Evolutionary conservation across 2,888 invertebrate species (phyloP).

Genomic region (Oligia strigilis): DNA sequence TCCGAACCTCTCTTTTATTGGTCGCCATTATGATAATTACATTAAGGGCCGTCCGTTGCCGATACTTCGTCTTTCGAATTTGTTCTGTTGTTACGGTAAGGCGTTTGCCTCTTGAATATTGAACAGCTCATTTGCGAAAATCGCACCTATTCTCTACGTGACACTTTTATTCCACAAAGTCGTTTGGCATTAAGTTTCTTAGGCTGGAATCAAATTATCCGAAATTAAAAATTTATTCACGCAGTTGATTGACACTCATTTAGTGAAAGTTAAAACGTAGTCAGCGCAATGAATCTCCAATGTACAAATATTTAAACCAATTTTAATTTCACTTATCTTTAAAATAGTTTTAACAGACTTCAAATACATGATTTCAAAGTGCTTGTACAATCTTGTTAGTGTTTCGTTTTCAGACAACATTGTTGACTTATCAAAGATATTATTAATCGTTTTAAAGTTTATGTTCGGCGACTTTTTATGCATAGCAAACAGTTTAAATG

Average conservation of each 20-base stretch:
- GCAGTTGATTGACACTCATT: slow-evolving; percentile 65
- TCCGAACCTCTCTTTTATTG: slow-evolving; percentile 89
- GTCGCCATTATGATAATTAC: slow-evolving; percentile 90
- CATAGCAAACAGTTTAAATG: slow-evolving; percentile 25
- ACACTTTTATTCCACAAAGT: slow-evolving; percentile 82
- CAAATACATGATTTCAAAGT: slow-evolving; percentile 49
- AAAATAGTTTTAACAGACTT: slow-evolving; percentile 37
- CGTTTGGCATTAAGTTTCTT: slow-evolving; percentile 70
- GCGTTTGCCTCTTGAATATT: slow-evolving; percentile 88
- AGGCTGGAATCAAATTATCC: slow-evolving; percentile 72
- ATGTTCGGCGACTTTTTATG: slow-evolving; percentile 15
- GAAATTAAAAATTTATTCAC: slow-evolving; percentile 76
- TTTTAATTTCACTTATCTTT: slow-evolving; percentile 46
- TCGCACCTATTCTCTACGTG: slow-evolving; percentile 89
- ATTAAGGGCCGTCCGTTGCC: slow-evolving; percentile 87
- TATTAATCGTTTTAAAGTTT: slow-evolving; percentile 30
- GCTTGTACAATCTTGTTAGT: slow-evolving; percentile 50
- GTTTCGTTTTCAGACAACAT: slow-evolving; percentile 35
- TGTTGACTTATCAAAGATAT: slow-evolving; percentile 38
- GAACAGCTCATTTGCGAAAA: slow-evolving; percentile 88
- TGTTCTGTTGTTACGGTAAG: slow-evolving; percentile 88
- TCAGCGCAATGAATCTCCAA: slow-evolving; percentile 40
- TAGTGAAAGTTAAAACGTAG: slow-evolving; percentile 53
- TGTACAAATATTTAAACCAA: slow-evolving; percentile 52
- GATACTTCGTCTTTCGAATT: slow-evolving; percentile 89